Evolutionary conservation across 2,797 vertebrate genomes (phyloP).

Genomic region (Phoxinus dragarum): DNA sequence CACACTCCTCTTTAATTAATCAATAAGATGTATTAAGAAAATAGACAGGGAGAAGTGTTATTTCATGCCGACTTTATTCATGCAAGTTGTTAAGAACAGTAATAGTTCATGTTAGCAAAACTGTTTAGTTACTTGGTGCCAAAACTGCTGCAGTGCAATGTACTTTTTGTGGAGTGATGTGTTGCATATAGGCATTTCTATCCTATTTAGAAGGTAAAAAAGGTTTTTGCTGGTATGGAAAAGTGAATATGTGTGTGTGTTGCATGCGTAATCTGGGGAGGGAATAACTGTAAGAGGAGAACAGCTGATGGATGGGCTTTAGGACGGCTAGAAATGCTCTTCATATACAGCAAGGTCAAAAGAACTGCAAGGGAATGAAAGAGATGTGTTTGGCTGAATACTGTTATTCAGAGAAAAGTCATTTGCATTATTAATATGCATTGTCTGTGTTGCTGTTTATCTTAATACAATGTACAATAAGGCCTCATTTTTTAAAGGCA

Average conservation of each 20-base stretch:
- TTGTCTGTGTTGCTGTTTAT: slow-evolving; percentile 1
- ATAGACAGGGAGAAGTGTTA: no score
- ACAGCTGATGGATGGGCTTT: slow-evolving; percentile 21
- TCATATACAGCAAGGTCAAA: slow-evolving; percentile 29
- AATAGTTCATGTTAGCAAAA: background rate
- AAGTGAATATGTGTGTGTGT: background rate
- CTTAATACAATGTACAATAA: background rate
- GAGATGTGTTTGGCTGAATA: background rate
- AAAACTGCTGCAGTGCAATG: slow-evolving; percentile 1
- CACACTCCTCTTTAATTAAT: background rate
- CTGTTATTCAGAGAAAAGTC: background rate
- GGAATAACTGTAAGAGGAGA: slow-evolving; percentile 27
- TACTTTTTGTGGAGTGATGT: background rate
- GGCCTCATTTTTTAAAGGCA: background rate
- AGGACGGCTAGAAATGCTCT: background rate
- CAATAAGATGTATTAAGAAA: background rate
- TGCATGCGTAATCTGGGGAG: background rate
- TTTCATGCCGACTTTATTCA: background rate
- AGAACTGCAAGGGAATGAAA: slow-evolving; percentile 3
- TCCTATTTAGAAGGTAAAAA: background rate
- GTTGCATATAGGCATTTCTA: no score
- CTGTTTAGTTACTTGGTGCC: background rate
- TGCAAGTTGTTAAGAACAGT: background rate
- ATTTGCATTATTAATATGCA: slow-evolving; percentile 13
- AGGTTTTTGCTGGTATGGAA: background rate